These are phyloP conservation scores for Erpobdella octoculata DNA, from an alignment of 2,888 invertebrate species.

Conservation along the genomic window DNA sequence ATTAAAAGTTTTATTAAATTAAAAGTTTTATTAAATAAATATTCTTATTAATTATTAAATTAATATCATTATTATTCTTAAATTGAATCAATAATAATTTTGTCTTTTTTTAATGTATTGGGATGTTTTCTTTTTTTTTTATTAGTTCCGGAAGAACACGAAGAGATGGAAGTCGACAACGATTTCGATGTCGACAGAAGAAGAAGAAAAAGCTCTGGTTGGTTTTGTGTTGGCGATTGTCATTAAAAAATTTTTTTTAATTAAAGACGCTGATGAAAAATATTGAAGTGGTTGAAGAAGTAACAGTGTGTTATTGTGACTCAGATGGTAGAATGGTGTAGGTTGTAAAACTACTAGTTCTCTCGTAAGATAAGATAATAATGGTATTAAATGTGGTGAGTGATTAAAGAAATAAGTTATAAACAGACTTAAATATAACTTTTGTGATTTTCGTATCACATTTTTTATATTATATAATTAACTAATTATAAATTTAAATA, in stretches of 20 bases:
- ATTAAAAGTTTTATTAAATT: no score
- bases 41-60: neutral
- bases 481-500: no score
- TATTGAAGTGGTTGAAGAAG: neutral
- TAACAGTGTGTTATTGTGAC: neutral
- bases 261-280: conserved; percentile 28
- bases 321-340: neutral
- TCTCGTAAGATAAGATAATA: no score
- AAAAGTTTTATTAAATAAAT: no score
- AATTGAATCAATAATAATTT: no score
- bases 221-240: conserved; percentile 22
- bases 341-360: no score
- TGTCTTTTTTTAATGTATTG: neutral
- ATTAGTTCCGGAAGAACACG: conserved; percentile 22
- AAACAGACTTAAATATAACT: no score
- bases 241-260: neutral
- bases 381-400: no score
- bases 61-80: neutral
- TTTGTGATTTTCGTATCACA: no score
- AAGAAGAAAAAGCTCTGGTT: conserved; percentile 14
- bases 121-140: neutral
- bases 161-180: conserved; percentile 26
- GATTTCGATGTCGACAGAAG: conserved; percentile 21
- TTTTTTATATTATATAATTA: no score
- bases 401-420: no score